Percentiles rank a stretch among this genome's conserved stretches.
Evolutionary conservation across 2,797 vertebrate genomes (phyloP).

Genomic region (Bradypus variegatus): DNA sequence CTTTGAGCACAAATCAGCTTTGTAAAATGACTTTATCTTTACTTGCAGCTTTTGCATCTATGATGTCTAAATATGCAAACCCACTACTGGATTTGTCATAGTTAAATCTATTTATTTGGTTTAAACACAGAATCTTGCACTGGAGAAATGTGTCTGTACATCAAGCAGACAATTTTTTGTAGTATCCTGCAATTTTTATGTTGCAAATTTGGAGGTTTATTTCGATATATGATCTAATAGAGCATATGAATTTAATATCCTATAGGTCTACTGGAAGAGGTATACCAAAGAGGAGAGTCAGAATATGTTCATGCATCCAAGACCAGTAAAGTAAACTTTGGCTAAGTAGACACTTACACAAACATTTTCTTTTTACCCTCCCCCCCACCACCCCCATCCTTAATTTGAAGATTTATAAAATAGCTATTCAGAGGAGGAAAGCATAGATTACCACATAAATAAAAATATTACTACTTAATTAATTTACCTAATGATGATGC

Average conservation of each 20-base stretch:
- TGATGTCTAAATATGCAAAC: slow-evolving; percentile 3
- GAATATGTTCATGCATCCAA: neutral
- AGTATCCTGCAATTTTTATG: neutral
- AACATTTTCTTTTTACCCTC: neutral
- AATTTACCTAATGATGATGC: neutral
- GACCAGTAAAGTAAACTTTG: slow-evolving; percentile 11
- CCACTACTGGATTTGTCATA: slow-evolving; percentile 28
- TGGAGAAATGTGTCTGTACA: slow-evolving; percentile 29
- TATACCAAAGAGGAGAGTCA: neutral
- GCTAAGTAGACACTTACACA: neutral
- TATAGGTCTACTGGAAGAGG: neutral
- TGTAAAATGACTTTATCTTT: slow-evolving; percentile 30
- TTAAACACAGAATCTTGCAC: slow-evolving; percentile 24
- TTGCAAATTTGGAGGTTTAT: slow-evolving; percentile 21
- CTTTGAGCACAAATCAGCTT: slow-evolving; percentile 18
- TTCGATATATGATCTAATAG: neutral
- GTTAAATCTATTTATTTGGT: slow-evolving; percentile 28
- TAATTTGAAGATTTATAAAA: slow-evolving; percentile 27
- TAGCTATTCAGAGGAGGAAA: slow-evolving; percentile 6
- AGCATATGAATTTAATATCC: neutral
- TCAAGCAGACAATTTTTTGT: slow-evolving; percentile 7
- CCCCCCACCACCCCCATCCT: neutral
- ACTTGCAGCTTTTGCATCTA: neutral
- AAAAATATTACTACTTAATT: neutral
- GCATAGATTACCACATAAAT: neutral